Evolutionary conservation across 2,113 vertebrate genomes (phyloP), one percentile per base, ranked within the genome.

Genomic region (Pseudorhombus dupliciocellatus): DNA sequence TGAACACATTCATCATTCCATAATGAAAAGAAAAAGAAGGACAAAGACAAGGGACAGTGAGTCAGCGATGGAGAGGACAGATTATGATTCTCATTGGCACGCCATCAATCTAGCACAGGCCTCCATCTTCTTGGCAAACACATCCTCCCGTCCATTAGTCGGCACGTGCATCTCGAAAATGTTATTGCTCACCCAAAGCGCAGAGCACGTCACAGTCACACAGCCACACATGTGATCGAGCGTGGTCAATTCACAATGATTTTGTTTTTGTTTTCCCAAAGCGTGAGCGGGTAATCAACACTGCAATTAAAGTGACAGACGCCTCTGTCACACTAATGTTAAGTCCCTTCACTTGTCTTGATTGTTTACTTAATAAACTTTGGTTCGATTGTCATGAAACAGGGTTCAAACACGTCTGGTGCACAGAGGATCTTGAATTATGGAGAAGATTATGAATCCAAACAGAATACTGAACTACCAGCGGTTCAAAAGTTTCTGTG

Each of bases 141-240:
- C 65, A 84, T 58, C 10, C 60, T 55, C 48, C 48, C 62, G 51
- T 76, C 51, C 60, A 55, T 79, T 73, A 75, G 53, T 70, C 77
- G 68, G 62, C 62, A 12, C 4, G 34, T 28, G 14, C 61, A 28
- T 66, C 68, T 59, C 69, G 63, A 73, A 77, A 55, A 79, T 62
- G 60, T 67, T 56, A 52, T 76, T 57, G 52, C 52, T 77, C 71
- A 85, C 73, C 78, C 74, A 52, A 71, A 79, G 75, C 70, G 26
- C 21, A 22, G 26, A 71, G 71, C 65, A 3, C 68, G 80, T 72
- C 57, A 59, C 22, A 0, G 26, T 22, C 37, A 53, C 25, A 7
- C 54, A 60, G 56, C 50, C 26, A 1, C 40, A n/a, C 34, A 0
- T 8, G 26, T 18, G 3, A 79, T 73, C 1, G 5, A 44, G n/a